Percentiles rank a stretch among this genome's conserved stretches.
Evolutionary conservation across 2,888 invertebrate species (phyloP).

Genomic region (Deilephila elpenor): DNA sequence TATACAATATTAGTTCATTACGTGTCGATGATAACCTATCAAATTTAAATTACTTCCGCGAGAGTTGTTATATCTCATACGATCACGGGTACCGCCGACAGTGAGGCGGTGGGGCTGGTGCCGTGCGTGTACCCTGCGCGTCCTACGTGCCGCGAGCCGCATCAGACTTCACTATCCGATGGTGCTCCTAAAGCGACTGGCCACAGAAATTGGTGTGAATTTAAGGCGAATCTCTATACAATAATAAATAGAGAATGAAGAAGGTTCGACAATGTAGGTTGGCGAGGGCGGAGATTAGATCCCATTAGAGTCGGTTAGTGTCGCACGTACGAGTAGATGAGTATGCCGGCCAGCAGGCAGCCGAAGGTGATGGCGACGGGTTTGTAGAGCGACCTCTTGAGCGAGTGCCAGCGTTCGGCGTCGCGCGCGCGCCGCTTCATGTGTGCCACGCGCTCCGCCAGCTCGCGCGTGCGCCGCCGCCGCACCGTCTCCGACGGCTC

Average conservation of each 20-base stretch:
- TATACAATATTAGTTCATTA: not conserved
- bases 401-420: slow-evolving; percentile 88
- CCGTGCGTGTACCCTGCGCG: too few species aligned
- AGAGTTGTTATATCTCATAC: too few species aligned
- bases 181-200: too few species aligned
- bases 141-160: too few species aligned
- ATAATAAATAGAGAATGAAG: not conserved
- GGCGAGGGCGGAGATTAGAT: not conserved
- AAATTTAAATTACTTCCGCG: too few species aligned
- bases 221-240: too few species aligned
- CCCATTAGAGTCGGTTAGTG: slow-evolving; percentile 54
- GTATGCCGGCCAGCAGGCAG: slow-evolving; percentile 87
- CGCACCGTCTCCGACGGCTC: slow-evolving; percentile 54
- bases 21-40: not conserved
- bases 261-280: not conserved
- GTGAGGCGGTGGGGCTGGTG: too few species aligned
- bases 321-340: slow-evolving; percentile 85
- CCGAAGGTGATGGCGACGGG: slow-evolving; percentile 89
- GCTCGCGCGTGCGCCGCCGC: slow-evolving; percentile 60
- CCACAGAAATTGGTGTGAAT: too few species aligned
- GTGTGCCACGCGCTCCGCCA: slow-evolving; percentile 65
- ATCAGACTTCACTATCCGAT: too few species aligned
- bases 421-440: slow-evolving; percentile 89
- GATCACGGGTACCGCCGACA: too few species aligned
- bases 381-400: slow-evolving; percentile 92